phyloP scores from a whole-genome alignment of 2,888 invertebrate species.

The Spodoptera littoralis region DNA sequence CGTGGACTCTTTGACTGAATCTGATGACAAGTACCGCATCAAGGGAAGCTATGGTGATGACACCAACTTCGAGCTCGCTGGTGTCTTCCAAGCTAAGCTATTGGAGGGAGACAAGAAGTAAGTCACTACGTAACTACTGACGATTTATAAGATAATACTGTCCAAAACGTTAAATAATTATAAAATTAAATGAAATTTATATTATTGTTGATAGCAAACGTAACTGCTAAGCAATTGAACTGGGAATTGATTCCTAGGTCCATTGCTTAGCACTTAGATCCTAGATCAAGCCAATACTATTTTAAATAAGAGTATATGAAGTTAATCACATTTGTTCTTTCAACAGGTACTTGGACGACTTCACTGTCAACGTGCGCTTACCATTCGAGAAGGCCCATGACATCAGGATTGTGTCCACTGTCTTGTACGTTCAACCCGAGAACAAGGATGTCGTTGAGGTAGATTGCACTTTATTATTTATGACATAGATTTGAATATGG shows the following conservation, averaged over 20 bases:
- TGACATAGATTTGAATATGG: not conserved
- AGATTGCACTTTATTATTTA: not conserved
- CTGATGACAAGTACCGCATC: conserved; percentile 76
- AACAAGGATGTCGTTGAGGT: conserved; percentile 78
- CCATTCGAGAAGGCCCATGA: conserved; percentile 89
- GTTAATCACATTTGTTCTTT: conserved; percentile 4
- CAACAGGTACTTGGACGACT: conserved; percentile 83
- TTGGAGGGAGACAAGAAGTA: conserved; percentile 78
- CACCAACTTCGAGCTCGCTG: conserved; percentile 75
- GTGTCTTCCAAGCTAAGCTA: conserved; percentile 73
- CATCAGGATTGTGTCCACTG: conserved; percentile 81
- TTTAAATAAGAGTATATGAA: not conserved
- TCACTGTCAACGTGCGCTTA: conserved; percentile 82
- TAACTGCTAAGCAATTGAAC: not conserved
- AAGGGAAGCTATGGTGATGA: conserved; percentile 84
- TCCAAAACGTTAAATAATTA: too few relatives aligned
- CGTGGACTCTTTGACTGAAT: conserved; percentile 62
- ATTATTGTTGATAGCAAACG: too few relatives aligned
- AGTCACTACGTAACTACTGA: conserved; percentile 47
- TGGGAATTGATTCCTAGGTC: too few relatives aligned
- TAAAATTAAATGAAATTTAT: too few relatives aligned
- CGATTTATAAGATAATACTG: too few relatives aligned
- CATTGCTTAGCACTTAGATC: too few relatives aligned
- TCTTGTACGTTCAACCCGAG: conserved; percentile 74
- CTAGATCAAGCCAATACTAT: too few relatives aligned